A percentile compares a stretch with the other conserved stretches of the same genome.
Conservation (phyloP, 2,797 vertebrate genomes). For the Huso huso region DNA sequence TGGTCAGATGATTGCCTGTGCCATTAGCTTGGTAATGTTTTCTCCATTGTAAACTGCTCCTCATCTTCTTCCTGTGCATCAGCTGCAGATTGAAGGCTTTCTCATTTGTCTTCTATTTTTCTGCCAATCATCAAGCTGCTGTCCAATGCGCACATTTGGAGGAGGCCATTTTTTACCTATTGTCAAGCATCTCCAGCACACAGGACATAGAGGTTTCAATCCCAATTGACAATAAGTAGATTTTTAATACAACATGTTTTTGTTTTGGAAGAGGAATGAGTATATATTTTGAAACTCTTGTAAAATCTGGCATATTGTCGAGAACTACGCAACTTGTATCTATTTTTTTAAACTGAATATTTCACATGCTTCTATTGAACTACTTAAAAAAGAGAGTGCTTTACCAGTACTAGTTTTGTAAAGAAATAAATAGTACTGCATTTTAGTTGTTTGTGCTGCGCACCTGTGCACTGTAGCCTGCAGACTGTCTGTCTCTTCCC, state of each 20-base stretch:
- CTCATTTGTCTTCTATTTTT: conserved; percentile 56
- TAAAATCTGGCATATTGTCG: neutral
- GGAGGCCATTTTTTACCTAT: conserved; percentile 38
- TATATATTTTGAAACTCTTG: neutral
- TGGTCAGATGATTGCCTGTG: conserved; percentile 54
- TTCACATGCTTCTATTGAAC: too few species aligned
- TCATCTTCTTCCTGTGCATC: conserved; percentile 49
- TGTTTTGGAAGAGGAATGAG: neutral
- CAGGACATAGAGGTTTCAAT: conserved; percentile 39
- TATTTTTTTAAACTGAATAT: too few species aligned
- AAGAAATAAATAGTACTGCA: too few species aligned
- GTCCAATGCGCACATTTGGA: conserved; percentile 42
- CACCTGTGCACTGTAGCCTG: neutral
- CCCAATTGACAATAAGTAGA: conserved; percentile 21
- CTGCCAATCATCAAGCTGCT: conserved; percentile 51
- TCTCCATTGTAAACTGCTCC: conserved; percentile 55
- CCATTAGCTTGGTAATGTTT: conserved; percentile 63
- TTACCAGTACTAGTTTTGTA: too few species aligned
- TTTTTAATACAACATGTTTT: conserved; percentile 14
- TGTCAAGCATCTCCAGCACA: conserved; percentile 36
- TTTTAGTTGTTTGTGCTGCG: neutral
- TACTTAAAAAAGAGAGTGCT: too few species aligned
- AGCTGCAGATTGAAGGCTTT: conserved; percentile 60
- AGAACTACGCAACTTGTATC: too few species aligned
- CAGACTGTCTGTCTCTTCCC: neutral